Percentiles rank a stretch among this genome's conserved stretches.
Evolutionary conservation across 2,113 vertebrate species (phyloP).

Genomic region (Hoplias malabaricus): DNA sequence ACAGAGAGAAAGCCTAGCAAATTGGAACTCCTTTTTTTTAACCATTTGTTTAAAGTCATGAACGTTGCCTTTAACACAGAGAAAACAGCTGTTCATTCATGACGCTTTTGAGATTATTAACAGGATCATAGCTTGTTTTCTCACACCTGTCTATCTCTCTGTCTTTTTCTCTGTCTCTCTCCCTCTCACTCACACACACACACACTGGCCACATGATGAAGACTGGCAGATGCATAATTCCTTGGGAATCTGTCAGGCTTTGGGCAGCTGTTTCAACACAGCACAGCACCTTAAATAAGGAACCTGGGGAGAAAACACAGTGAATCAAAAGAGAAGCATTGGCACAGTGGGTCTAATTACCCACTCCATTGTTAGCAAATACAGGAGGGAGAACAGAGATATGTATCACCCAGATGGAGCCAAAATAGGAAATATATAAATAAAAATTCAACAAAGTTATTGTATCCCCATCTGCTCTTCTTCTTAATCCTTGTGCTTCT

Average conservation of each 20-base stretch:
- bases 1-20: too few species aligned
- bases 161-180: conserved; percentile 25
- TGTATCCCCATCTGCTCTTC: background rate
- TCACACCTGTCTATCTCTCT: conserved; percentile 14
- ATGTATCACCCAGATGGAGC: background rate
- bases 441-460: background rate
- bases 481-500: background rate
- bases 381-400: conserved; percentile 1
- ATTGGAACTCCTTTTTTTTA: too few species aligned
- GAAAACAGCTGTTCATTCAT: background rate
- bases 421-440: background rate
- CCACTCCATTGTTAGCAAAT: conserved; percentile 13
- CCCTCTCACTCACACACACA: conserved; percentile 16
- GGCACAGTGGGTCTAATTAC: conserved; percentile 43
- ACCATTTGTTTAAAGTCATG: too few species aligned
- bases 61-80: too few species aligned
- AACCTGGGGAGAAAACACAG: conserved; percentile 13
- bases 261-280: background rate
- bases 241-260: conserved; percentile 21
- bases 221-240: conserved; percentile 4
- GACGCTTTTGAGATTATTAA: background rate
- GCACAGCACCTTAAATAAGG: conserved; percentile 3
- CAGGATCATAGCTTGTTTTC: conserved; percentile 1
- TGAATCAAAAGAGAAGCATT: conserved; percentile 35
- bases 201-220: background rate